These are phyloP conservation scores for Oeneis ivallda DNA, from an alignment of 2,888 invertebrate species.

Conservation along the genomic window DNA sequence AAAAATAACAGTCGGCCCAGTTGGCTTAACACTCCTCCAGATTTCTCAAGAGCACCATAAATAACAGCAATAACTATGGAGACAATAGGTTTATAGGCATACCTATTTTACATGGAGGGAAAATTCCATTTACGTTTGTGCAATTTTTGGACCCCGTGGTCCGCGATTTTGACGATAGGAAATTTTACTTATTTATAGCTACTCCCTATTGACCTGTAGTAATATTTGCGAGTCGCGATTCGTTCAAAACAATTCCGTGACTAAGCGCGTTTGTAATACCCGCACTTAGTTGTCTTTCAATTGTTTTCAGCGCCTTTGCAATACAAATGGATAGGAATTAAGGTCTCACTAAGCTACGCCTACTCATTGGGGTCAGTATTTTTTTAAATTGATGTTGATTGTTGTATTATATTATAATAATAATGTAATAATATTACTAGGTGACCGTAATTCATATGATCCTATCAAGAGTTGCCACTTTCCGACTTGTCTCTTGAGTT, in stretches of 20 bases:
- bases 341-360: slow-evolving; percentile 2
- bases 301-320: slow-evolving; percentile 22
- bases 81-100: too few species aligned
- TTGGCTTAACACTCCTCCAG: too few species aligned
- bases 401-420: too few species aligned
- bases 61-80: too few species aligned
- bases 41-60: too few species aligned
- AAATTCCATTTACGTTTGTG: background rate
- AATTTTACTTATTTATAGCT: background rate
- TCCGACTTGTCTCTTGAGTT: too few species aligned
- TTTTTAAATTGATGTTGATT: too few species aligned
- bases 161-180: background rate
- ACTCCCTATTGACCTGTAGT: background rate
- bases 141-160: background rate
- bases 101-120: too few species aligned
- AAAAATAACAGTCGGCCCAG: too few species aligned
- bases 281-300: slow-evolving; percentile 25
- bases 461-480: too few species aligned
- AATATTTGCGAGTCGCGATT: slow-evolving; percentile 2
- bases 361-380: background rate
- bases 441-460: too few species aligned
- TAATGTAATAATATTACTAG: too few species aligned
- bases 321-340: slow-evolving; percentile 8
- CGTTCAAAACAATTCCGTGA: slow-evolving; percentile 28
- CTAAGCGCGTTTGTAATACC: slow-evolving; percentile 26